phyloP scores from a whole-genome alignment of 2,797 vertebrate species.

The Salmo trutta region DNA sequence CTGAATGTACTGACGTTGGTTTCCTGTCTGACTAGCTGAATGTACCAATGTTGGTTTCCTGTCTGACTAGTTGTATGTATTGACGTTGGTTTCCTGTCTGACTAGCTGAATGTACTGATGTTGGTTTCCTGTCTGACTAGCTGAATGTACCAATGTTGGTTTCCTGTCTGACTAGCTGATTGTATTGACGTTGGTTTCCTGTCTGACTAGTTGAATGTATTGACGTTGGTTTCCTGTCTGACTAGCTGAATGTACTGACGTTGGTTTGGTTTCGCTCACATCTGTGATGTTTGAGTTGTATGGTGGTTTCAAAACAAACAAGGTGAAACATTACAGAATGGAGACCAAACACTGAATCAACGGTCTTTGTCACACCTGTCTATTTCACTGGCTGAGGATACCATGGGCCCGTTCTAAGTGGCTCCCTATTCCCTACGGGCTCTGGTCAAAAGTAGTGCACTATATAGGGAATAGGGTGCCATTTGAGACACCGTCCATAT shows the following conservation, averaged over 20 bases:
- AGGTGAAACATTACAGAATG: constrained; percentile 24
- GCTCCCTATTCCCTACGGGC: not conserved
- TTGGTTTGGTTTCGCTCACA: not conserved
- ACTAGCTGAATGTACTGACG: not conserved
- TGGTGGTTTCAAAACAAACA: constrained; percentile 31
- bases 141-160: too few relatives aligned
- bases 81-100: too few relatives aligned
- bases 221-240: not conserved
- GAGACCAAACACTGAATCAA: constrained; percentile 29
- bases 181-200: too few relatives aligned
- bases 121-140: too few relatives aligned
- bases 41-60: too few relatives aligned
- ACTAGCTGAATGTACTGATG: too few relatives aligned
- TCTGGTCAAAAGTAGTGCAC: not conserved
- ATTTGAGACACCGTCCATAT: constrained; percentile 10
- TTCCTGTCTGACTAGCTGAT: too few relatives aligned
- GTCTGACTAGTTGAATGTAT: too few relatives aligned
- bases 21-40: too few relatives aligned
- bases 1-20: too few relatives aligned
- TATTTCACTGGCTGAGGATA: not conserved
- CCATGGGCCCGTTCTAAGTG: not conserved
- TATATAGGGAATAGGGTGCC: not conserved
- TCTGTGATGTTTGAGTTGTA: constrained; percentile 31
- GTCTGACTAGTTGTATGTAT: too few relatives aligned
- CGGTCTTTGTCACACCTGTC: not conserved